These are phyloP conservation scores for Thymelicus acteon DNA, from an alignment of 2,888 invertebrate genomes.

Conservation along the genomic window DNA sequence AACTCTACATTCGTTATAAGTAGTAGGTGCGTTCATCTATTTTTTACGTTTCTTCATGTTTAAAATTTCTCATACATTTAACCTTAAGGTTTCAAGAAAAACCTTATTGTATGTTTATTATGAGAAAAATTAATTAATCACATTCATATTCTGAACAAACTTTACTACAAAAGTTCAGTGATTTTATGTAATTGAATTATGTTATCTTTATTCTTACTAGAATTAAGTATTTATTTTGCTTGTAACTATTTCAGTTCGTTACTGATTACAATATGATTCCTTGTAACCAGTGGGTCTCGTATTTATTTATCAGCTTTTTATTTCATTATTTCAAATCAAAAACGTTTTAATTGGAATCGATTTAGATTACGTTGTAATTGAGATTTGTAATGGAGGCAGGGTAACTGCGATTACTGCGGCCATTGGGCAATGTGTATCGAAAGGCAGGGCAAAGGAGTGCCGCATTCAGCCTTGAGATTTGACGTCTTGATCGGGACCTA, in stretches of 20 bases:
- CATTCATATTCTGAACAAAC: too few species aligned
- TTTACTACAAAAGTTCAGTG: too few species aligned
- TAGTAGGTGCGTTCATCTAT: background rate
- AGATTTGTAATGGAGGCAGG: constrained; percentile 30
- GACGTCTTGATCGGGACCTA: constrained; percentile 84
- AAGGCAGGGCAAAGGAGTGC: constrained; percentile 65
- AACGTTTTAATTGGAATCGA: constrained; percentile 2
- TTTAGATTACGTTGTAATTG: constrained; percentile 5
- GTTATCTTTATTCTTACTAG: too few species aligned
- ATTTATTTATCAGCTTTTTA: background rate
- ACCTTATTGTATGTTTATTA: too few species aligned
- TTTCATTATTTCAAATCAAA: background rate
- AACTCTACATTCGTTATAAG: background rate
- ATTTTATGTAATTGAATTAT: too few species aligned
- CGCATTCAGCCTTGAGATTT: constrained; percentile 78
- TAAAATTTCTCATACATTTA: background rate
- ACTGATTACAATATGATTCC: too few species aligned
- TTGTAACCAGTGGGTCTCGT: too few species aligned
- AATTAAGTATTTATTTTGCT: too few species aligned
- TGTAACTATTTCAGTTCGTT: too few species aligned
- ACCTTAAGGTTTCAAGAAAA: too few species aligned
- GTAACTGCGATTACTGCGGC: constrained; percentile 62
- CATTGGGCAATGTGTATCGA: constrained; percentile 72
- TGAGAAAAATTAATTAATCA: too few species aligned
- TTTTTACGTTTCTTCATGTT: background rate